These are phyloP conservation scores for Clusia tigrina DNA, from an alignment of 2,888 invertebrate genomes.

Conservation along the genomic window DNA sequence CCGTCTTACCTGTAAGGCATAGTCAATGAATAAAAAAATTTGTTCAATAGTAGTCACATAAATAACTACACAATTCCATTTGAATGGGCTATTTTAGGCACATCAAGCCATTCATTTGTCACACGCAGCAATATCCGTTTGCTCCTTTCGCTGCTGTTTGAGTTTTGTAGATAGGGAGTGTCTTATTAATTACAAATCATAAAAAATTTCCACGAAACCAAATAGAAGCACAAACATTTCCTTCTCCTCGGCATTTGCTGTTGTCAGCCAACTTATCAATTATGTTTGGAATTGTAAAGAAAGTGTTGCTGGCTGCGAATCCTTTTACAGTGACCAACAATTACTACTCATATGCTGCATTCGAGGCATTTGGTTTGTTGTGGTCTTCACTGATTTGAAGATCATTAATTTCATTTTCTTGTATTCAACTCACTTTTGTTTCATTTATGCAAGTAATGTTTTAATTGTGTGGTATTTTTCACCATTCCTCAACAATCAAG, in stretches of 20 bases:
- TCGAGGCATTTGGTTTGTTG: conserved; percentile 9
- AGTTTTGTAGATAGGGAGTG: not conserved
- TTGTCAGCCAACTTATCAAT: not conserved
- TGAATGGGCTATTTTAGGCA: not conserved
- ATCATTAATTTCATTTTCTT: conserved; percentile 35
- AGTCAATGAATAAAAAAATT: not conserved
- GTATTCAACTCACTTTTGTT: conserved; percentile 29
- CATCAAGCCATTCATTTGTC: not conserved
- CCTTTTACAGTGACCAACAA: too few relatives aligned
- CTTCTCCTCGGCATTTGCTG: not conserved
- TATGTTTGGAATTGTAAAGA: not conserved
- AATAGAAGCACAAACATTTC: not conserved
- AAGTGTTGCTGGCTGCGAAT: too few relatives aligned
- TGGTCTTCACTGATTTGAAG: conserved; percentile 19
- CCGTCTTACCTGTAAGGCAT: too few relatives aligned
- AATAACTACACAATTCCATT: too few relatives aligned
- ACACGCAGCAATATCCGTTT: not conserved
- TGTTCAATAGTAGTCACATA: not conserved
- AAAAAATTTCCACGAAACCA: conserved; percentile 2
- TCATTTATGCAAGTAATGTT: conserved; percentile 53
- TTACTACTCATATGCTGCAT: too few relatives aligned
- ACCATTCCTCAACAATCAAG: conserved; percentile 39
- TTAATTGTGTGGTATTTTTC: conserved; percentile 36
- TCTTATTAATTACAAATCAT: not conserved
- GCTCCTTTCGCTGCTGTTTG: too few relatives aligned